Conservation (phyloP, 92 coral and sea anemone genomes). For the Epizoanthus scotinus region DNA sequence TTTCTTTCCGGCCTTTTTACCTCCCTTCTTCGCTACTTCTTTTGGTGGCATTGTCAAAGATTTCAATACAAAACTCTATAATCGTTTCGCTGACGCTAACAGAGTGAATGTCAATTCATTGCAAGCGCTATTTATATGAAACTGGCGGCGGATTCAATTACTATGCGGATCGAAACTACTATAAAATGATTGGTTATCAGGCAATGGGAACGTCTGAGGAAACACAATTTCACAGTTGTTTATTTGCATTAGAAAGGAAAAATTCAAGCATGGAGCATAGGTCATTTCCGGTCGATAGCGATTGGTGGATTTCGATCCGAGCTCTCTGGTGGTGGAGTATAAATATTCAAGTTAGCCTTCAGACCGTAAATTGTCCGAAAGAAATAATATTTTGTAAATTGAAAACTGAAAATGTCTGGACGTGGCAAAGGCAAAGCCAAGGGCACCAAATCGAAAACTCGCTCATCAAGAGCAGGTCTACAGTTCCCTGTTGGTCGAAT, state of each 20-base stretch:
- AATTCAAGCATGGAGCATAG: background rate
- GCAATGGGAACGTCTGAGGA: slow-evolving; percentile 30
- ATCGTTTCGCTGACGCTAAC: background rate
- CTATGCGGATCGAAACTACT: slow-evolving; percentile 41
- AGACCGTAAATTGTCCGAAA: background rate
- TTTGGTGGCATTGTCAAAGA: slow-evolving; percentile 29
- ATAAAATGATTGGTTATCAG: slow-evolving; percentile 23
- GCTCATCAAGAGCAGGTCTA: slow-evolving; percentile 35
- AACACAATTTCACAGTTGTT: slow-evolving; percentile 4
- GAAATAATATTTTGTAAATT: background rate
- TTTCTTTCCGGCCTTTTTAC: slow-evolving; percentile 47
- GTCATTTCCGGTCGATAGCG: slow-evolving; percentile 22
- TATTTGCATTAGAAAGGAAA: background rate
- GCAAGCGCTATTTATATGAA: slow-evolving; percentile 16
- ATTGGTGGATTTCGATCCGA: slow-evolving; percentile 45
- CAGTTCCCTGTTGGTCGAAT: slow-evolving; percentile 45
- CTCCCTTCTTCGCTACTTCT: slow-evolving; percentile 44
- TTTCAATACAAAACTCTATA: background rate
- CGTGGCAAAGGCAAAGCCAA: slow-evolving; percentile 39
- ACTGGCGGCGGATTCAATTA: slow-evolving; percentile 21
- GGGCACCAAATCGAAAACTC: slow-evolving; percentile 33
- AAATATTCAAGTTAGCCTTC: background rate
- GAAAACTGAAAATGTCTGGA: slow-evolving; percentile 20
- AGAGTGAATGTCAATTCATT: background rate
- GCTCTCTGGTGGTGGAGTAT: slow-evolving; percentile 5